Evolutionary conservation across 2,113 vertebrate species (phyloP).

Genomic region (Willisornis vidua): DNA sequence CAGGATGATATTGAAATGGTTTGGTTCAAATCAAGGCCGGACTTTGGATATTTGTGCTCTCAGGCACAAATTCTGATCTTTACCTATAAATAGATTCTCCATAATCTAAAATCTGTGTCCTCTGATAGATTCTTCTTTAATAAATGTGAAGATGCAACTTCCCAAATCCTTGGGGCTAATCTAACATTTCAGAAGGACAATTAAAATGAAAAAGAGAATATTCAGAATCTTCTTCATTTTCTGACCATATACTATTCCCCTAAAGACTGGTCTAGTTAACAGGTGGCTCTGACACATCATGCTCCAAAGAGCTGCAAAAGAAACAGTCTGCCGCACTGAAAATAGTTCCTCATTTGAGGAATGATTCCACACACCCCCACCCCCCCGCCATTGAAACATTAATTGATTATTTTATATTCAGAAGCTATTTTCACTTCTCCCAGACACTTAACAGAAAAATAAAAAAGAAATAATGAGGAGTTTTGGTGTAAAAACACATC

Average conservation of each 20-base stretch:
- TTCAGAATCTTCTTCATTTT: not conserved
- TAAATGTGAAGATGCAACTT: not conserved
- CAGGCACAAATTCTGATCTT: not conserved
- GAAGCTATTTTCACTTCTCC: constrained; percentile 48
- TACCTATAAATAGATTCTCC: not conserved
- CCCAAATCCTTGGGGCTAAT: not conserved
- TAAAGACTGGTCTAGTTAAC: constrained; percentile 22
- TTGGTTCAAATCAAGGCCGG: accelerated
- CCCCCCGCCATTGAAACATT: not conserved
- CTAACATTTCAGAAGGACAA: not conserved
- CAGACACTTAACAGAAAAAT: constrained; percentile 54
- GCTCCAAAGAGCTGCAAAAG: not conserved
- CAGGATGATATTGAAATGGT: accelerated
- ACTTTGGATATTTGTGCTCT: not conserved
- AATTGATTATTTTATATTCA: constrained; percentile 61
- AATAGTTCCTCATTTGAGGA: not conserved
- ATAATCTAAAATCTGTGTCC: not conserved
- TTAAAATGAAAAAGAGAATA: not conserved
- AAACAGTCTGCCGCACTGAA: constrained; percentile 18
- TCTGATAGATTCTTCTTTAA: not conserved
- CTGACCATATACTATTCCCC: not conserved
- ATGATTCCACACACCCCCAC: not conserved
- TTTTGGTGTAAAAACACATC: constrained; percentile 65
- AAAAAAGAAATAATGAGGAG: constrained; percentile 58
- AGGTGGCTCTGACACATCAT: constrained; percentile 19